Evolutionary conservation across 2,113 vertebrate species (phyloP), one percentile per base, ranked within the genome.

Genomic region (Neopipo cinnamomea): DNA sequence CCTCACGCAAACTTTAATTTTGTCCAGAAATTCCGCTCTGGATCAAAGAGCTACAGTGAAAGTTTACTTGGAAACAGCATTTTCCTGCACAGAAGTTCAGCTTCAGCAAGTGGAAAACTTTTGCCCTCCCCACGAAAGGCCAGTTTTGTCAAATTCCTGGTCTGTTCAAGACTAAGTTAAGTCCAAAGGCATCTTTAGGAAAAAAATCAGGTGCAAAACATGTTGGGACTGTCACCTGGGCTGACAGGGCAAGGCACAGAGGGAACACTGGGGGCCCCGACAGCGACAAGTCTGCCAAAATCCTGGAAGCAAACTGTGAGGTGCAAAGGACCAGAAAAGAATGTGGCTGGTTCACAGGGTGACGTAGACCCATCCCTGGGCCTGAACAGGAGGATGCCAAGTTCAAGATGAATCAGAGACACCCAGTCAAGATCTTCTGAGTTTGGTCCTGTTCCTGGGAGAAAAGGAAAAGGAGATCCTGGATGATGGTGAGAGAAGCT

Each of bases 41-140:
- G 50, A 93, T 92, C 79, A 91, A 97, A 94, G 79, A 88, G 79
- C 46, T 76, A 12, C 49, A 92, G 67, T 73, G 83, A 94, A 96
- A 91, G 71, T 88, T 87, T 53, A 61, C 71, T 9, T 95, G 72
- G 58, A 90, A 85, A 53, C 53, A 85, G 35, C 56, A 49, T 76
- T 79, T 91, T 70, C 75, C 91, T 80, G 63, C 46, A 61, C 62
- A 70, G 17, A 80, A 71, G 31, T 83, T 73, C 56, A 63, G 58
- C 82, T 83, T 85, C 65, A 83, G 17, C 55, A 44, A 88, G 58
- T 17, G n/a, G 46, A 42, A 88, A 86, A n/a, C 13, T 27, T 74
- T 12, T 6, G 18, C 24, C 14, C 12, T 12, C 5, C 56, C 22
- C 3, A 5, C 33, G 18, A 76, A 83, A 86, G 49, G 9, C 11